Percentiles rank a stretch among this genome's conserved stretches.
Conservation (phyloP, 2,888 invertebrate species). For the Mechanitis messenoides region DNA sequence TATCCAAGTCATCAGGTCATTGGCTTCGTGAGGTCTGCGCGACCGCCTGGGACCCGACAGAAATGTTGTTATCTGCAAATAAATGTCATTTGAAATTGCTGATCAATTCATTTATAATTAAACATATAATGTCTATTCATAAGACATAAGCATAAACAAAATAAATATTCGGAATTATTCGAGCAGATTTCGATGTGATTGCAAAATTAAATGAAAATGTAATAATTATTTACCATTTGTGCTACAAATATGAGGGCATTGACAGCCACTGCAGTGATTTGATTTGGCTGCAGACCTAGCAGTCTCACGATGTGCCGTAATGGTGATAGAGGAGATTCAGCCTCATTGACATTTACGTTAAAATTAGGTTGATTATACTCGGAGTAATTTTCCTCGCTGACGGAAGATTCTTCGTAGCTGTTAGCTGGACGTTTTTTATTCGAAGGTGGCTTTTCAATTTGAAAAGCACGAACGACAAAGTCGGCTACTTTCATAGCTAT, state of each 20-base stretch:
- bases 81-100: background rate
- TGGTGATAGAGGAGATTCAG: conserved; percentile 68
- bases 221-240: conserved; percentile 80
- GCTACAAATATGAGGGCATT: conserved; percentile 90
- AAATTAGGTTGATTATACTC: conserved; percentile 43
- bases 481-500: conserved; percentile 67
- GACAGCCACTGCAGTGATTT: conserved; percentile 87
- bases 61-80: conserved; percentile 78
- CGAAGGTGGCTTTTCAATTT: conserved; percentile 42
- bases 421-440: conserved; percentile 36
- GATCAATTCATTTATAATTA: background rate
- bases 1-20: conserved; percentile 74
- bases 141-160: no score
- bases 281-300: conserved; percentile 85
- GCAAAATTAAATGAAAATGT: background rate
- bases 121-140: no score
- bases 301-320: conserved; percentile 77
- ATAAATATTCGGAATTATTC: no score
- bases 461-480: conserved; percentile 65
- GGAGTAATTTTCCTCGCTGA: conserved; percentile 37
- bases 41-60: conserved; percentile 56
- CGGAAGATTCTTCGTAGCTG: conserved; percentile 33
- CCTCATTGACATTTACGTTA: conserved; percentile 61
- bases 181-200: background rate
- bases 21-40: conserved; percentile 43